Evolutionary conservation across 1,140 invertebrate species (phyloP).

Genomic region (Listronotus bonariensis): DNA sequence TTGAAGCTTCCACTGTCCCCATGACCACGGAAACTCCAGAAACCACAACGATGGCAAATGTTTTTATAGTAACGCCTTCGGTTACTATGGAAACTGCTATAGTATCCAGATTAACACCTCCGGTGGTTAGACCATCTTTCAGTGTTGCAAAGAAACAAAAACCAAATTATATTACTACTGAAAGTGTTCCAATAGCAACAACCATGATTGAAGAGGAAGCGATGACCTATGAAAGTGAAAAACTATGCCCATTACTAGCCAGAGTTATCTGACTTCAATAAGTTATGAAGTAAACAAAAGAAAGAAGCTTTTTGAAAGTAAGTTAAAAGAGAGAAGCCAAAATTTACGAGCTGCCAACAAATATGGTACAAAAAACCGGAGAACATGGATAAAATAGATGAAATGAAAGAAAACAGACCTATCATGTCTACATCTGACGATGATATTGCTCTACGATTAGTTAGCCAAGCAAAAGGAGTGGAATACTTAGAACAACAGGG

Average conservation of each 20-base stretch:
- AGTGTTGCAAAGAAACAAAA: constrained; percentile 7
- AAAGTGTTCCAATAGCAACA: constrained; percentile 4
- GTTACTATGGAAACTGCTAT: not conserved
- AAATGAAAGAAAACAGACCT: too few relatives aligned
- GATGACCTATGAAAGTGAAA: constrained; percentile 9
- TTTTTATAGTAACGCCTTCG: not conserved
- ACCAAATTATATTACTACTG: constrained; percentile 1
- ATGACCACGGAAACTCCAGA: constrained; percentile 11
- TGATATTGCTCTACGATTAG: constrained; percentile 44
- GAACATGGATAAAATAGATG: too few relatives aligned
- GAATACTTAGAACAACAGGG: constrained; percentile 37
- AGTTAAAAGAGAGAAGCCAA: not conserved
- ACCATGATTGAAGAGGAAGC: constrained; percentile 10
- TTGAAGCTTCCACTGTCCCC: constrained; percentile 42
- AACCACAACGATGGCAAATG: not conserved
- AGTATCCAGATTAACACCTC: not conserved
- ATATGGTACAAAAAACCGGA: too few relatives aligned
- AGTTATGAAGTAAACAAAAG: constrained; percentile 53
- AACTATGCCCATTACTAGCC: constrained; percentile 47
- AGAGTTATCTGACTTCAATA: constrained; percentile 55
- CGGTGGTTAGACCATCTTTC: not conserved
- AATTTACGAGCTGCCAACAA: too few relatives aligned
- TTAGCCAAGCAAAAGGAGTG: constrained; percentile 50
- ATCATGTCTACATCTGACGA: not conserved
- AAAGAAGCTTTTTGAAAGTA: constrained; percentile 43